Base-by-base conservation (phyloP, 2,113 vertebrate species). In the Rallus limicola region DNA sequence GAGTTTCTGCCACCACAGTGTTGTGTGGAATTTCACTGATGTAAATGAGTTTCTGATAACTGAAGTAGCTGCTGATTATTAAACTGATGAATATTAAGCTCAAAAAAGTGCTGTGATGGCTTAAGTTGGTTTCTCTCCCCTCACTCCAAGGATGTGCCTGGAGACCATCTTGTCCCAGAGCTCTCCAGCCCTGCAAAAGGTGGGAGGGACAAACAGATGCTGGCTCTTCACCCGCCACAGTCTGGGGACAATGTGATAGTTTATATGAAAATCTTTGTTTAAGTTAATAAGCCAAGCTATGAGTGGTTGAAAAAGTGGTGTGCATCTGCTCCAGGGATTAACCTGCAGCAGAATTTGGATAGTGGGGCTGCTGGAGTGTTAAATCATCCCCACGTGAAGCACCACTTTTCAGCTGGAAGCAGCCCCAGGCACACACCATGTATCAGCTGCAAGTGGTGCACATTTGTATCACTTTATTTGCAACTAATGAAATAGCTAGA, bases 381-480 rank as follows among this genome's bases (percentile, higher is more conserved):
- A 92, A 96, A 95, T 93, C 83, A 89, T 84, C 60, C 78, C 69
- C 58, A 53, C 4, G 5, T 48, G 83, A 95, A 76, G 34, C 65
- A 72, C 53, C 3, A 9, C 65, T 15, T 5, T 86, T 95, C 46
- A 36, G 85, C 67, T 93, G 68, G 79, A 82, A 95, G 82, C 90
- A 96, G 96, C 87, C 85, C 58, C 42, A 86, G 93, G 92, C 94
- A 59, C 40, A 38, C 40, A 63, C 40, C 50, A 62, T 94, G 31
- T 59, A 81, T 95, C 75, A 93, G 84, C 85, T 83, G 88, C 88
- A 91, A 91, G 76, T 86, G 90, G 75, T 90, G 64, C 82, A 88
- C 92, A 88, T 96, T 95, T 96, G n/a, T 92, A 94, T 86, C 88
- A 83, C 75, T 97, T 95, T 96, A 95, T 94, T 93, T 96, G 92